phyloP scores from a whole-genome alignment of 2,797 vertebrate species.

The Brachyalestes nurse region DNA sequence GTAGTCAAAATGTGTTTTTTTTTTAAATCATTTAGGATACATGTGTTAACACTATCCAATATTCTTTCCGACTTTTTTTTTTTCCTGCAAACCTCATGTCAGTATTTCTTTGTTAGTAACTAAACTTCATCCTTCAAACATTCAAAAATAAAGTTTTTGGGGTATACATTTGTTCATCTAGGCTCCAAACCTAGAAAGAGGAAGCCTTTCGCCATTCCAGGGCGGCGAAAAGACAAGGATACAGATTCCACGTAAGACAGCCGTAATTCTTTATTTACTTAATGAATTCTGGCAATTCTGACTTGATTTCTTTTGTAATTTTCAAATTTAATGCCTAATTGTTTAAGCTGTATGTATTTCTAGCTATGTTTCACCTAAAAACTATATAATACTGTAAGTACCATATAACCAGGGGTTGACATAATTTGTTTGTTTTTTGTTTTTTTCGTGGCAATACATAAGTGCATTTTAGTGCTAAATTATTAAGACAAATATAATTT shows the following conservation, averaged over 20 bases:
- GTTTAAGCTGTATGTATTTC: background rate
- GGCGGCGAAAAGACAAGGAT: conserved; percentile 94
- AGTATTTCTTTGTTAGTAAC: too few species aligned
- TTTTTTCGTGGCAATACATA: too few species aligned
- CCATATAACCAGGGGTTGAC: too few species aligned
- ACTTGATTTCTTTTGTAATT: too few species aligned
- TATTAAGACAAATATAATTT: too few species aligned
- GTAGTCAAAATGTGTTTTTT: background rate
- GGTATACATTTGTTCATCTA: conserved; percentile 65
- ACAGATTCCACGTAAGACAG: conserved; percentile 90
- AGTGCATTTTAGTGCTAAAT: too few species aligned
- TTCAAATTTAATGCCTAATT: background rate
- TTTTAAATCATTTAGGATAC: too few species aligned
- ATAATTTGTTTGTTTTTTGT: too few species aligned
- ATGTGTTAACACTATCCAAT: background rate
- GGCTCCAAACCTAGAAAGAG: conserved; percentile 92
- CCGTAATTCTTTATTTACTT: too few species aligned
- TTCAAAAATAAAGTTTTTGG: background rate
- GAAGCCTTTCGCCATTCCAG: conserved; percentile 91
- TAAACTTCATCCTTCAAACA: too few species aligned
- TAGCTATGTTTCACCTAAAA: background rate
- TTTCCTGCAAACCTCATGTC: background rate
- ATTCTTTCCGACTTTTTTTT: background rate
- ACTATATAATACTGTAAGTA: too few species aligned
- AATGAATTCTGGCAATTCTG: too few species aligned